Conservation (phyloP, 2,888 invertebrate species). For the Amorpha juglandis region DNA sequence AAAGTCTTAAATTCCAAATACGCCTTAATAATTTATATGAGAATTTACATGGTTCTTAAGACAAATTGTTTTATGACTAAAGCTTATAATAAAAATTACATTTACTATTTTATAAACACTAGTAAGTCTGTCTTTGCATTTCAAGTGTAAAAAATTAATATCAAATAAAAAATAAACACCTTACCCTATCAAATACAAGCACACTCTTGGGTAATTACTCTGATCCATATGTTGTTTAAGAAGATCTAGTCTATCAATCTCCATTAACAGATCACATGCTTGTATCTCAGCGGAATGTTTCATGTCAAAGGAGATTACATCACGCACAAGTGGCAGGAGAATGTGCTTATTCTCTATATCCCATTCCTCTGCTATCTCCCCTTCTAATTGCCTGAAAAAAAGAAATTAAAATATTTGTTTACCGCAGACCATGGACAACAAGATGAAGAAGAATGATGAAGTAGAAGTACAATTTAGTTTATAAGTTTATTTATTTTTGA, state of each 20-base stretch:
- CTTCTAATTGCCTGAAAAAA: slow-evolving; percentile 89
- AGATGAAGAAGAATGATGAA: too few species aligned
- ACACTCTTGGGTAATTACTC: slow-evolving; percentile 95
- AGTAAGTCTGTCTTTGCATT: background rate
- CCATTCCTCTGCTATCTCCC: slow-evolving; percentile 96
- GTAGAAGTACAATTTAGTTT: too few species aligned
- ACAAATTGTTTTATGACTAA: too few species aligned
- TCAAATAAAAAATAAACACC: slow-evolving; percentile 28
- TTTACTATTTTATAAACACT: background rate
- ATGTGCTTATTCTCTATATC: slow-evolving; percentile 80
- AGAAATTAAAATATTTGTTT: background rate
- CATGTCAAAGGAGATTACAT: slow-evolving; percentile 97
- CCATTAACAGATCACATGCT: slow-evolving; percentile 98
- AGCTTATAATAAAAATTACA: background rate
- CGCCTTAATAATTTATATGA: too few species aligned
- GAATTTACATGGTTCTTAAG: too few species aligned
- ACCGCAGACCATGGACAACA: slow-evolving; percentile 2
- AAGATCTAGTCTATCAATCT: slow-evolving; percentile 95
- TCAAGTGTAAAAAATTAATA: too few species aligned
- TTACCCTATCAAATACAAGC: slow-evolving; percentile 91
- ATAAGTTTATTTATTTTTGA: too few species aligned
- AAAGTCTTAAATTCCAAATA: too few species aligned
- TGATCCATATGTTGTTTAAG: slow-evolving; percentile 94
- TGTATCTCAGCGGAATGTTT: slow-evolving; percentile 99
- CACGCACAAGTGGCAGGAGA: slow-evolving; percentile 90